Conservation (phyloP, 2,888 invertebrate species). For the Chelonus formosanus region DNA sequence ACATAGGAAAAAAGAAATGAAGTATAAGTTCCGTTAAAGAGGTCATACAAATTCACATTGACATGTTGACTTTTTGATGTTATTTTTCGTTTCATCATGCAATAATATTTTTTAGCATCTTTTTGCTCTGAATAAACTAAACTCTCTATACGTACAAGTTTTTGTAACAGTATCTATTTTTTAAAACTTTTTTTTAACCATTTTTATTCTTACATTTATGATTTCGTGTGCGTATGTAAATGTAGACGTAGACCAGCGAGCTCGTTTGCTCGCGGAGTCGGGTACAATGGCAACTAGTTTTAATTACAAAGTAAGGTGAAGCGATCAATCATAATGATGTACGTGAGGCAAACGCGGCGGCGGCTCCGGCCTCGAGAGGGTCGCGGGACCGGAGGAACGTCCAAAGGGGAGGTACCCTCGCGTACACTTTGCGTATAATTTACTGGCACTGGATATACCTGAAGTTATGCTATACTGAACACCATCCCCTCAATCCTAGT, state of each 20-base stretch:
- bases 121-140: too few species aligned
- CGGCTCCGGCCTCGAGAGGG: slow-evolving; percentile 21
- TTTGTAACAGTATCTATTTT: too few species aligned
- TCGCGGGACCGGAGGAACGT: slow-evolving; percentile 27
- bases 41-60: too few species aligned
- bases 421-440: slow-evolving; percentile 66
- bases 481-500: slow-evolving; percentile 33
- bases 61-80: too few species aligned
- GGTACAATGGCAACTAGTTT: slow-evolving; percentile 66
- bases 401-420: slow-evolving; percentile 51
- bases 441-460: slow-evolving; percentile 65
- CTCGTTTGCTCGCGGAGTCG: slow-evolving; percentile 52
- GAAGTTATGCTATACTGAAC: slow-evolving; percentile 61
- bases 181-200: too few species aligned
- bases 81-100: too few species aligned
- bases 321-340: slow-evolving; percentile 67
- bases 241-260: slow-evolving; percentile 40
- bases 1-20: too few species aligned
- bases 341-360: slow-evolving; percentile 63
- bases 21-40: too few species aligned
- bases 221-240: slow-evolving; percentile 39
- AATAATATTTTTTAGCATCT: too few species aligned
- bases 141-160: too few species aligned
- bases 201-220: not conserved
- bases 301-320: slow-evolving; percentile 67